A percentile compares a stretch with the other conserved stretches of the same genome.
Conservation (phyloP, 2,888 invertebrate species). For the Microctonus hyperodae region DNA sequence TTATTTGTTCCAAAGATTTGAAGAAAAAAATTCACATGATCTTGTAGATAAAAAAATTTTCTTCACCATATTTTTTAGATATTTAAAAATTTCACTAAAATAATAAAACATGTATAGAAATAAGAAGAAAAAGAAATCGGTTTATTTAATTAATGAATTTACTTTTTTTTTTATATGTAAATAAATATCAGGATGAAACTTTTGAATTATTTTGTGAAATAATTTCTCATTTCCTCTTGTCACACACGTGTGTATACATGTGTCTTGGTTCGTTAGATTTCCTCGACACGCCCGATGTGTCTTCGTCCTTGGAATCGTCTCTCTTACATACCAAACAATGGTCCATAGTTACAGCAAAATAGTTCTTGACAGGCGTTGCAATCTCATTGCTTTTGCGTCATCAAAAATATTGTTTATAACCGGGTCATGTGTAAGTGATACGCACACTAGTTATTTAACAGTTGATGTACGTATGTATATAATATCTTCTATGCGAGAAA, state of each 20-base stretch:
- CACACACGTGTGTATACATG: background rate
- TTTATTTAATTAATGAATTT: background rate
- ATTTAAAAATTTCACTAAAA: too few species aligned
- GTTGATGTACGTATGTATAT: too few species aligned
- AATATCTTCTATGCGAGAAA: background rate
- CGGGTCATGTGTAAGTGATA: slow-evolving; percentile 31
- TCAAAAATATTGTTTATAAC: slow-evolving; percentile 31
- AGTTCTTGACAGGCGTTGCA: slow-evolving; percentile 18
- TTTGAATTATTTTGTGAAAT: background rate
- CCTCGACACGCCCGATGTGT: slow-evolving; percentile 15
- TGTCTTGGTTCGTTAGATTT: slow-evolving; percentile 19
- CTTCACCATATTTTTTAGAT: too few species aligned
- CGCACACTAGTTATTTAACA: background rate
- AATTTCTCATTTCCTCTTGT: slow-evolving; percentile 17
- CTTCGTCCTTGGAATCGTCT: slow-evolving; percentile 15
- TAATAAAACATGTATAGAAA: too few species aligned
- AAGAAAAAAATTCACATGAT: too few species aligned
- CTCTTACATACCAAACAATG: slow-evolving; percentile 14
- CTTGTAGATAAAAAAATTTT: too few species aligned
- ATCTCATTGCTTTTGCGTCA: slow-evolving; percentile 34
- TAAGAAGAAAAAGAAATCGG: background rate
- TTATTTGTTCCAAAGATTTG: background rate
- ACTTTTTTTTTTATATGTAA: background rate
- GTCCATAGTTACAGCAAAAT: slow-evolving; percentile 6
- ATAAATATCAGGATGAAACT: background rate